These are phyloP conservation scores for Epistrophe grossulariae DNA, from an alignment of 2,888 invertebrate species.

Conservation along the genomic window DNA sequence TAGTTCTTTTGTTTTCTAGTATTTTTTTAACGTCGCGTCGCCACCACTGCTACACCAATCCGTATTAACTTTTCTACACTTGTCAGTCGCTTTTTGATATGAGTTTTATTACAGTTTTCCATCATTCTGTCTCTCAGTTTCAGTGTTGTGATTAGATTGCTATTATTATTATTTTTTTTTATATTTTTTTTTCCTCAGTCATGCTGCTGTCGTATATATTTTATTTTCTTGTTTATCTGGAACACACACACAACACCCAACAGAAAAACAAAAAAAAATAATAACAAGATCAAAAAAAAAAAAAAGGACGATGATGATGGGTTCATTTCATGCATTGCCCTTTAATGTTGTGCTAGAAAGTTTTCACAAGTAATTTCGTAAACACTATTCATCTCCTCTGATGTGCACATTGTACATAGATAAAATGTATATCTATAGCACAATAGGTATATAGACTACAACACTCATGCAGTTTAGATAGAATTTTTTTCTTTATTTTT, in stretches of 20 bases:
- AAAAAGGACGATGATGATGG: slow-evolving; percentile 32
- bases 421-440: background rate
- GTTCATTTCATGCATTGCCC: slow-evolving; percentile 42
- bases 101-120: slow-evolving; percentile 75
- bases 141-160: slow-evolving; percentile 56
- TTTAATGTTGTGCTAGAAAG: slow-evolving; percentile 41
- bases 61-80: slow-evolving; percentile 59
- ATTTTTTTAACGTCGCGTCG: slow-evolving; percentile 11
- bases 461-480: background rate
- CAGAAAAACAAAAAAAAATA: background rate
- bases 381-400: slow-evolving; percentile 38
- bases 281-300: slow-evolving; percentile 37
- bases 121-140: slow-evolving; percentile 69
- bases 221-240: slow-evolving; percentile 36
- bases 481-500: background rate
- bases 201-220: slow-evolving; percentile 26
- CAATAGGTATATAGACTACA: background rate
- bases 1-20: background rate
- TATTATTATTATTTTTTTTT: slow-evolving; percentile 40
- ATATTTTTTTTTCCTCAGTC: slow-evolving; percentile 28
- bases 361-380: slow-evolving; percentile 64
- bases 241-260: slow-evolving; percentile 18
- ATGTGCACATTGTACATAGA: background rate
- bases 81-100: slow-evolving; percentile 71
- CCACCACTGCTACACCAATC: background rate